Evolutionary conservation across 2,113 vertebrate species (phyloP).

Genomic region (Athene noctua): DNA sequence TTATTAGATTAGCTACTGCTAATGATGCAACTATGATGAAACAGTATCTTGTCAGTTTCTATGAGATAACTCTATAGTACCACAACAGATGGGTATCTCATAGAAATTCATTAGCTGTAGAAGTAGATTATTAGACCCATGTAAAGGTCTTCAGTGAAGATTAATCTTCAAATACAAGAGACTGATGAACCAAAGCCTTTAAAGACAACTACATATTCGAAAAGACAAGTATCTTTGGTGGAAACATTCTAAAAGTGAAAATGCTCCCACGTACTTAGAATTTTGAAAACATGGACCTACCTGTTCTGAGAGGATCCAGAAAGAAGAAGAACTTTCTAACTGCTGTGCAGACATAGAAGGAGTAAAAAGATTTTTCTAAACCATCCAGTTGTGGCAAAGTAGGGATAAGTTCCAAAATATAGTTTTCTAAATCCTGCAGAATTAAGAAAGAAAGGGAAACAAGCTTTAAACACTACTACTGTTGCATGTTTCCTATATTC

Average conservation of each 20-base stretch:
- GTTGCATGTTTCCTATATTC: neutral
- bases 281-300: constrained; percentile 60
- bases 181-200: neutral
- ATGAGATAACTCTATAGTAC: neutral
- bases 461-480: neutral
- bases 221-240: neutral
- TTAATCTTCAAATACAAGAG: neutral
- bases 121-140: neutral
- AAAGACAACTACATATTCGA: neutral
- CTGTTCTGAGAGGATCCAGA: constrained; percentile 94
- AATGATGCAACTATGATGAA: neutral
- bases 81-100: neutral
- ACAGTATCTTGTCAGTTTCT: neutral
- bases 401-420: constrained; percentile 97
- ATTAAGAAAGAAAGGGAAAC: constrained; percentile 12
- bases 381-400: constrained; percentile 96
- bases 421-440: constrained; percentile 95
- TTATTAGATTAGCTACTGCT: neutral
- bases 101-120: neutral
- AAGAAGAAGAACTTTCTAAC: constrained; percentile 99
- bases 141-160: neutral
- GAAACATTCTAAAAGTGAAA: neutral
- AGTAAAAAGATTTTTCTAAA: constrained; percentile 98
- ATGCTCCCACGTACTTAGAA: neutral
- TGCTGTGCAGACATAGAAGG: constrained; percentile 97